Evolutionary conservation across 2,888 invertebrate genomes (phyloP), one percentile per base, ranked within the genome.

Genomic region (Podotricha telesiphe): DNA sequence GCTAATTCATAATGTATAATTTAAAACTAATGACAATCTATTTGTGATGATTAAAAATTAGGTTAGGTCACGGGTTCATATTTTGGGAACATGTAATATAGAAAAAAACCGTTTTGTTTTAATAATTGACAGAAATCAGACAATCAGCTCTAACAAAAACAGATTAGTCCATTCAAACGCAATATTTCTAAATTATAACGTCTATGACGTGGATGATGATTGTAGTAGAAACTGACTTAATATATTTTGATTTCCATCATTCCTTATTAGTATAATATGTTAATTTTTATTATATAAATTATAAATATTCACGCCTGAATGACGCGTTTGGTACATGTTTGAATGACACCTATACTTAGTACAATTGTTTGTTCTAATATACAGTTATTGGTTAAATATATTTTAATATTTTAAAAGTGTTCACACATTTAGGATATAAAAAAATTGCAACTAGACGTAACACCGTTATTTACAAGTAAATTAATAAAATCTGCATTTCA

Each of bases 401-500:
- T n/a, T n/a, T n/a, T n/a, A n/a, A n/a, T n/a, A n/a, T n/a, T n/a
- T n/a, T n/a, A n/a, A n/a, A n/a, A n/a, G n/a, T n/a, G n/a, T n/a
- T n/a, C n/a, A n/a, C n/a, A n/a, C n/a, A n/a, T n/a, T n/a, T n/a
- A n/a, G n/a, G n/a, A n/a, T n/a, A n/a, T n/a, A n/a, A n/a, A n/a
- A n/a, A n/a, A n/a, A n/a, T n/a, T 28, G 28, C 28, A 4, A 28
- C 28, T 28, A 28, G 13, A 3, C 11, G 8, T 58, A 22, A 50
- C 17, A 5, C 13, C 5, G 1, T 50, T 28, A 50, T 40, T 48
- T 22, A 50, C 6, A 17, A 8, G 17, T 55, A 62, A 28, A 48
- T 55, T 58, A 66, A 47, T 53, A 6, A 13, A 65, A 55, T 50
- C 19, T 40, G 4, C 65, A 34, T 76, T 79, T 13, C 75, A 89